Evolutionary conservation across 2,797 vertebrate genomes (phyloP), one percentile per base, ranked within the genome.

Genomic region (Salarias fasciatus): DNA sequence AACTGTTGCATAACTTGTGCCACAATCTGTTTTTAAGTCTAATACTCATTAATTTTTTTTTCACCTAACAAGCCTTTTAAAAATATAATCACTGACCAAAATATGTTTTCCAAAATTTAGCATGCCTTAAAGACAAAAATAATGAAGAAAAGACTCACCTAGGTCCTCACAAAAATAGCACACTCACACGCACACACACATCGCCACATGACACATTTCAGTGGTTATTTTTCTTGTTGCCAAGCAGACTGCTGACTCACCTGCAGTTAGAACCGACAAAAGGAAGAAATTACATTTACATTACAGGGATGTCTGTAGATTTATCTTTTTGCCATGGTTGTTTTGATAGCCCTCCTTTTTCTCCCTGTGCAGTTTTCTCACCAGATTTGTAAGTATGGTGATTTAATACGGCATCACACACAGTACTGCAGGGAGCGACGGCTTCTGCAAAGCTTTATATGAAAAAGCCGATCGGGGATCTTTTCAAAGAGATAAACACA

Each of bases 171-270:
- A 63, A 36, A 24, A 24, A 24, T 24, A 37, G 0, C 14, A 28
- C 18, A 29, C 9, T 44, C 14, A 55, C 11, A 56, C 24, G 0
- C 14, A 28, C 18, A 29, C 9, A 44, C 14, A 55, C 11, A 56
- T 24, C 18, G 18, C 18, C n/a, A 54, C 18, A 41, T 13, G 12
- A 14, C 12, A 11, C 45, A 55, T 10, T 33, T 53, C n/a, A 47
- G 7, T 67, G 37, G 59, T 45, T 50, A 59, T 67, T 65, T 9
- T 63, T 65, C 52, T 37, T 46, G 69, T 66, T 73, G 65, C 69
- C 47, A 50, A 63, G 48, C 40, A 72, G 47, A 49, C 45, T 45
- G 50, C 62, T 61, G 71, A 79, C 67, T 75, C 63, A 81, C 70
- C 70, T 72, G 53, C 61, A 68, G 40, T 66, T 49, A 69, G 7